phyloP scores from a whole-genome alignment of 2,888 invertebrate genomes.

The Abscondita cerata region DNA sequence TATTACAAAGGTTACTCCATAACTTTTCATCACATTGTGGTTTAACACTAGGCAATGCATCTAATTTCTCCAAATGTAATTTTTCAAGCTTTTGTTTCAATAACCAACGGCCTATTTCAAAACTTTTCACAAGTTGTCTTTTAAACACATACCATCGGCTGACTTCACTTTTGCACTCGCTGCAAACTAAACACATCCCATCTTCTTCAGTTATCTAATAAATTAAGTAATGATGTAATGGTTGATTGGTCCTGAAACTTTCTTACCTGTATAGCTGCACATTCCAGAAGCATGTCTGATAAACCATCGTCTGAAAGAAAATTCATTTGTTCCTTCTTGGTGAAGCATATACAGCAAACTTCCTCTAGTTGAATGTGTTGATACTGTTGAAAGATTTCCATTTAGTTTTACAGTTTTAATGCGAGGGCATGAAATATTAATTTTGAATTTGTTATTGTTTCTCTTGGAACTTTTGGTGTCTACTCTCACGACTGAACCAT shows the following conservation, averaged over 20 bases:
- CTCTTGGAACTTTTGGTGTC: too few relatives aligned
- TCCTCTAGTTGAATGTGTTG: conserved; percentile 40
- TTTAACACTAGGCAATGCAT: neutral
- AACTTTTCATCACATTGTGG: neutral
- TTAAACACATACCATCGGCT: conserved; percentile 32
- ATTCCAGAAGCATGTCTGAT: conserved; percentile 41
- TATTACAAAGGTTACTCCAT: neutral
- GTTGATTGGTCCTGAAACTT: neutral
- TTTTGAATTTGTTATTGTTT: too few relatives aligned
- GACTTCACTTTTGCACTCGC: conserved; percentile 23
- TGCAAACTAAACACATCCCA: conserved; percentile 23
- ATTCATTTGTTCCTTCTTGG: conserved; percentile 39
- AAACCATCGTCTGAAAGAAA: conserved; percentile 40
- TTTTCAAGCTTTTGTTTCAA: conserved; percentile 16
- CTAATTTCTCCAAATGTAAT: too few relatives aligned
- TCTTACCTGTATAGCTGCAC: conserved; percentile 41
- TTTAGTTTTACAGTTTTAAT: conserved; percentile 5
- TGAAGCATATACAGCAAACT: conserved; percentile 41
- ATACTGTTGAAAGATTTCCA: conserved; percentile 37
- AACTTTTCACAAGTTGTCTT: conserved; percentile 28
- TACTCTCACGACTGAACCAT: too few relatives aligned
- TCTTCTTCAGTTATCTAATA: conserved; percentile 22
- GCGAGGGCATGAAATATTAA: too few relatives aligned
- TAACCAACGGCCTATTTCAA: conserved; percentile 29
- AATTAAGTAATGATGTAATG: neutral